phyloP scores from a whole-genome alignment of 1,140 invertebrate species.

The Drosophila nebulosa region DNA sequence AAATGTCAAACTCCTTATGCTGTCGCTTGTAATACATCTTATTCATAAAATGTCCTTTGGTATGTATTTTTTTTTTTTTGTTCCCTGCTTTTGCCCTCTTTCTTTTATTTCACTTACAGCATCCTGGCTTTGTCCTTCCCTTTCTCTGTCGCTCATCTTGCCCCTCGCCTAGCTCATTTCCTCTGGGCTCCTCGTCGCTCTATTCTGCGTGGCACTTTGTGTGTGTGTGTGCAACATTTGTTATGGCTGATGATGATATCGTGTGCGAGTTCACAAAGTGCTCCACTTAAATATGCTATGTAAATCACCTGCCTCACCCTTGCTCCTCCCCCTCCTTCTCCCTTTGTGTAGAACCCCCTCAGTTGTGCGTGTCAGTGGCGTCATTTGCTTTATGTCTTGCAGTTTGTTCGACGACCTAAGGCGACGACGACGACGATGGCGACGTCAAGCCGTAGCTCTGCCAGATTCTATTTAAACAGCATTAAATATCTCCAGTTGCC shows the following conservation, averaged over 20 bases:
- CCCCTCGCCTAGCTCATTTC: slow-evolving; percentile 36
- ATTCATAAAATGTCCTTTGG: slow-evolving; percentile 71
- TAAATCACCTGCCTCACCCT: slow-evolving; percentile 67
- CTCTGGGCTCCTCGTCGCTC: slow-evolving; percentile 9
- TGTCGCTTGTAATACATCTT: slow-evolving; percentile 76
- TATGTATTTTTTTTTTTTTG: slow-evolving; percentile 12
- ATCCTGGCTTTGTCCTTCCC: slow-evolving; percentile 14
- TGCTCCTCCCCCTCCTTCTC: background rate
- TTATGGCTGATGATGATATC: slow-evolving; percentile 63
- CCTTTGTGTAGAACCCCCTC: background rate
- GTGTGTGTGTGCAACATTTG: slow-evolving; percentile 51
- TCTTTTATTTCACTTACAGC: background rate
- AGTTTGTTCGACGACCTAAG: slow-evolving; percentile 50
- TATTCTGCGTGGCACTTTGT: slow-evolving; percentile 1
- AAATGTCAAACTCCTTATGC: slow-evolving; percentile 76
- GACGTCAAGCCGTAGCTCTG: slow-evolving; percentile 8
- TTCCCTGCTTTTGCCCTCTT: slow-evolving; percentile 5
- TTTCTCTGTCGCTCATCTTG: background rate
- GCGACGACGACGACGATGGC: slow-evolving; percentile 13
- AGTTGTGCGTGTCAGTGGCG: slow-evolving; percentile 47
- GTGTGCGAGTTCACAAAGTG: slow-evolving; percentile 62
- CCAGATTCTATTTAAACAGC: slow-evolving; percentile 74
- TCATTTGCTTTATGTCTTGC: slow-evolving; percentile 73
- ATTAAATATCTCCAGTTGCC: slow-evolving; percentile 62
- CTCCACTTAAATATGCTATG: slow-evolving; percentile 79